These are phyloP conservation scores for Nesoenas mayeri DNA, from an alignment of 2,113 vertebrate genomes.

Conservation along the genomic window DNA sequence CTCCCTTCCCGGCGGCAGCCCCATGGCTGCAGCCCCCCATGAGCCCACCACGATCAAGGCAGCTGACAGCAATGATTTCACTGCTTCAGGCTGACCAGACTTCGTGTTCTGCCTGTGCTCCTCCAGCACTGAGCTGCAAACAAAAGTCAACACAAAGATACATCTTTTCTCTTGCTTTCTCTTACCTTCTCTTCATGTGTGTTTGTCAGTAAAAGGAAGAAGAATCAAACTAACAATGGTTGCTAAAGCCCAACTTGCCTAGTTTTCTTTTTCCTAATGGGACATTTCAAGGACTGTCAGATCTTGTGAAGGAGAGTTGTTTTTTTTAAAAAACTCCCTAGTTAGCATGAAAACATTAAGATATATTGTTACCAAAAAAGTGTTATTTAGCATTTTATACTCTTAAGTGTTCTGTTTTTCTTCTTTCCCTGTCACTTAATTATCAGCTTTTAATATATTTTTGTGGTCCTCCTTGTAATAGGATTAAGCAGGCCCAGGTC, in stretches of 20 bases:
- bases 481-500: neutral
- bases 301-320: neutral
- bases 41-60: neutral
- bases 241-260: neutral
- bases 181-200: neutral
- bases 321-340: neutral
- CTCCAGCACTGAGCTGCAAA: neutral
- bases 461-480: neutral
- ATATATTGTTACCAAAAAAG: neutral
- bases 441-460: neutral
- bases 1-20: neutral
- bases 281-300: neutral
- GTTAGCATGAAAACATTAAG: neutral
- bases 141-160: neutral
- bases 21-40: conserved; percentile 5
- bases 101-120: neutral
- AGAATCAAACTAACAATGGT: neutral
- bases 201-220: neutral
- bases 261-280: neutral
- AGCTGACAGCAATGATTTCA: neutral
- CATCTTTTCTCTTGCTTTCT: neutral
- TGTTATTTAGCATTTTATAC: neutral
- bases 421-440: neutral
- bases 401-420: neutral
- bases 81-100: too few species aligned